Evolutionary conservation across 2,113 vertebrate genomes (phyloP), one percentile per base, ranked within the genome.

Genomic region (Corapipo altera): DNA sequence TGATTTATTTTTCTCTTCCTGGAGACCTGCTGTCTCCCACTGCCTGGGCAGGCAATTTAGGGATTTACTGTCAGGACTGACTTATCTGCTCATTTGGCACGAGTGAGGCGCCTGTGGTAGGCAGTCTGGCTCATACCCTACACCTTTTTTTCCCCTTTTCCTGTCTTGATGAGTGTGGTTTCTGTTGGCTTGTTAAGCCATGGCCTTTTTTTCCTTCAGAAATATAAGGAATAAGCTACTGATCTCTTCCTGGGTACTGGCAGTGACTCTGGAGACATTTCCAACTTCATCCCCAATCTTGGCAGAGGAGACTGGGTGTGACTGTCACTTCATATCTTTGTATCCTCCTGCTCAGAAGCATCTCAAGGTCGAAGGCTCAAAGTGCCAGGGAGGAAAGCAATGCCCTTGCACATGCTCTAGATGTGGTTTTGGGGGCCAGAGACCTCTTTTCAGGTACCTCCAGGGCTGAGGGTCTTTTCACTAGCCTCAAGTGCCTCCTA

Each of bases 11-110:
- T 83, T 61, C 49, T 76, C 59, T 94, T 94, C 79, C 82, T 73
- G 75, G 92, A 96, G 85, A 79, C 72, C 78, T 96, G 81, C 74
- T 88, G 82, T 94, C 71, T 96, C 75, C 28, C 27, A 13, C 54
- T 90, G 88, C 41, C 71, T 80, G 79, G 72, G 67, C 75, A 94
- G 75, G 28, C 64, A 91, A 66, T 70, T 65, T 21, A 83, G 88
- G 92, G 88, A 92, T 94, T 97, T 97, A 65, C 91, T 83, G 88
- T 83, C 39, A 21, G 85, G 71, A 43, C 58, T 94, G 85, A 62
- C 88, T 95, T 97, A 97, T 85, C 95, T 95, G 71, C 75, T 94
- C 78, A 35, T 85, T 94, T 95, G 96, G 92, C 94, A 49, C 9
- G 20, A 46, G 66, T 2, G 43, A 93, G 59, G 79, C 96, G 85